Percentiles rank a stretch among this genome's conserved stretches.
These are phyloP conservation scores for Eptatretus atami DNA, from an alignment of 2,797 vertebrate species.

Conservation along the genomic window DNA sequence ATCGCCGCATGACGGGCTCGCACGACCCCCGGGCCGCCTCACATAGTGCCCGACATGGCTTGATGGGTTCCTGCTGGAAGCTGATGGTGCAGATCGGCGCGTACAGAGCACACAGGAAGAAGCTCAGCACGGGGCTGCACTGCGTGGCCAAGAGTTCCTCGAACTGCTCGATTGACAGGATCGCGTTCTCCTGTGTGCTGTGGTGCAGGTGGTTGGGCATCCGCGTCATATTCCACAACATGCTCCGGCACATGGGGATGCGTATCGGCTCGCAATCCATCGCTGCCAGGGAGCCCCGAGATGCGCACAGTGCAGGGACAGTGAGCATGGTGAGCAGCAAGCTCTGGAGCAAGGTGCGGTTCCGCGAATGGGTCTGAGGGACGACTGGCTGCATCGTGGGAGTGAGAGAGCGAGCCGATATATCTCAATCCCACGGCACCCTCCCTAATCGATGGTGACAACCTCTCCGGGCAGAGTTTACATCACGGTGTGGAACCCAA, in stretches of 20 bases:
- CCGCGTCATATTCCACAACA: conserved; percentile 97
- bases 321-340: conserved; percentile 16
- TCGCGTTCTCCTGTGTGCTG: conserved; percentile 92
- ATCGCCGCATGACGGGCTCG: conserved; percentile 58
- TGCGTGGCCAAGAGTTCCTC: conserved; percentile 53
- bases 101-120: conserved; percentile 94
- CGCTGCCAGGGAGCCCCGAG: conserved; percentile 18
- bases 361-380: neutral
- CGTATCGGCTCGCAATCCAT: conserved; percentile 52
- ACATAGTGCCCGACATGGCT: conserved; percentile 77
- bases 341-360: conserved; percentile 15
- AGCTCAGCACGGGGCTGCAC: conserved; percentile 63
- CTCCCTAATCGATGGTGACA: no score
- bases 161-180: conserved; percentile 90
- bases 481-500: no score
- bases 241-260: conserved; percentile 52
- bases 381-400: neutral
- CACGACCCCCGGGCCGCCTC: conserved; percentile 57
- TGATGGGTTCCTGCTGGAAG: conserved; percentile 91
- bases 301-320: conserved; percentile 16
- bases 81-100: conserved; percentile 93
- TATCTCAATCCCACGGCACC: no score
- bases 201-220: conserved; percentile 99
- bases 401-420: no score
- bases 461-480: no score